These are phyloP conservation scores for Austrolebias charrua DNA, from an alignment of 2,797 vertebrate genomes.

Conservation along the genomic window DNA sequence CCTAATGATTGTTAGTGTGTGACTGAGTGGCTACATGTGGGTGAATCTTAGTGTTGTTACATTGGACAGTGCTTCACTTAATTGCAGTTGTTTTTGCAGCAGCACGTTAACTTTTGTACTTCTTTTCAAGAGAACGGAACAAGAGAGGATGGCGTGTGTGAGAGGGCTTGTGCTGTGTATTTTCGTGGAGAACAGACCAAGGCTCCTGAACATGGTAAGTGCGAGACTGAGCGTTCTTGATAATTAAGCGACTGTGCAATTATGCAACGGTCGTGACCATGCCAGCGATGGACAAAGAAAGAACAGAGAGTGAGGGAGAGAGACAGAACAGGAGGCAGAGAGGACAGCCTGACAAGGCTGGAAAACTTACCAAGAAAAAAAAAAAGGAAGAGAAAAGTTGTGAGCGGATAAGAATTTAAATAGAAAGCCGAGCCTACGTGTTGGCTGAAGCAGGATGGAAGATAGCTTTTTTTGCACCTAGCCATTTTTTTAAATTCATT, in stretches of 20 bases:
- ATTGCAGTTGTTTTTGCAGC: conserved; percentile 44
- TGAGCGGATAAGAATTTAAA: conserved; percentile 16
- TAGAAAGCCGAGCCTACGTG: conserved; percentile 7
- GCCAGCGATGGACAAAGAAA: conserved; percentile 64
- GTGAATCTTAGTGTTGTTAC: conserved; percentile 26
- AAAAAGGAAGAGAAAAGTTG: conserved; percentile 7
- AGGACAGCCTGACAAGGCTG: conserved; percentile 37
- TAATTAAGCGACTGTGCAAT: conserved; percentile 57
- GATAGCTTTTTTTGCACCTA: conserved; percentile 1
- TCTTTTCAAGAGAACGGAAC: conserved; percentile 19
- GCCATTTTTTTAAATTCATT: too few relatives aligned
- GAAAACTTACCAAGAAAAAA: conserved; percentile 30
- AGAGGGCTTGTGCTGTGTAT: conserved; percentile 11
- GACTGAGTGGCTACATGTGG: conserved; percentile 31
- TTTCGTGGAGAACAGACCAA: conserved; percentile 28
- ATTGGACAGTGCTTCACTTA: conserved; percentile 20
- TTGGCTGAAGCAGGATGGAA: conserved; percentile 25
- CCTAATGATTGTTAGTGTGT: conserved; percentile 24
- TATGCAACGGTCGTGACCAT: conserved; percentile 57
- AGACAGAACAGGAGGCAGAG: conserved; percentile 62
- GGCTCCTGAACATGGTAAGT: conserved; percentile 46
- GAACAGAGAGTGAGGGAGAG: conserved; percentile 55
- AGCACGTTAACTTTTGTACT: conserved; percentile 12
- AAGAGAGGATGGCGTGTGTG: conserved; percentile 9
- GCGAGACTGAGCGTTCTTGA: conserved; percentile 63